Conservation (phyloP, 1,140 invertebrate genomes). For the Dreissena rostriformis region DNA sequence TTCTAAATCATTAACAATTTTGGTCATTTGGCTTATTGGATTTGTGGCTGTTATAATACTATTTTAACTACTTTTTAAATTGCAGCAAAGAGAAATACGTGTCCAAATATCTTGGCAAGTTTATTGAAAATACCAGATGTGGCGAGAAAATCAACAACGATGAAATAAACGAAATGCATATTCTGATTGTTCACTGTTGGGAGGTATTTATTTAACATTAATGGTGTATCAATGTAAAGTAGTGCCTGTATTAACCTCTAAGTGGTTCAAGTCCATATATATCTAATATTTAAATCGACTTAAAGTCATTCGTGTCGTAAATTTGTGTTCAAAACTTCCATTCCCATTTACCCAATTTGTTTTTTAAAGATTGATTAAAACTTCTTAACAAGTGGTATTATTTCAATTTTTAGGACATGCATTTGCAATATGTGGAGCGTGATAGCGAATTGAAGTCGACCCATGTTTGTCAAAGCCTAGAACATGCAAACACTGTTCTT, state of each 20-base stretch:
- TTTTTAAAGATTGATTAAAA: not conserved
- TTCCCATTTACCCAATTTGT: not conserved
- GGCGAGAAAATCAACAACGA: not conserved
- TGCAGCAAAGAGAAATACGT: not conserved
- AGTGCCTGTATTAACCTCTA: no score
- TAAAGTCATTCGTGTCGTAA: no score
- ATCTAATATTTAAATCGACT: no score
- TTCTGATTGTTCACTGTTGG: no score
- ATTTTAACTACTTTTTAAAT: not conserved
- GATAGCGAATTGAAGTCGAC: conserved; percentile 22
- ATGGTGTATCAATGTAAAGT: no score
- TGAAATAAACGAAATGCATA: no score
- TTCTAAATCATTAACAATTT: not conserved
- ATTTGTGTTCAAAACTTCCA: not conserved
- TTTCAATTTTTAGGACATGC: not conserved
- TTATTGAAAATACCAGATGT: not conserved
- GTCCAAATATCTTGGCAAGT: not conserved
- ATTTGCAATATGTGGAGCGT: conserved; percentile 43
- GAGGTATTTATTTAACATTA: no score
- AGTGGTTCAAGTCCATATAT: no score
- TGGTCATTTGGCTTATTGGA: not conserved
- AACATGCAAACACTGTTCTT: conserved; percentile 4
- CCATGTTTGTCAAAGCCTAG: conserved; percentile 18
- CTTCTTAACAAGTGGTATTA: not conserved
- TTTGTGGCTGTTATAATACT: not conserved